Percentiles rank a stretch among this genome's conserved stretches.
phyloP scores from a whole-genome alignment of 2,113 vertebrate genomes.

The Ageneiosus marmoratus region DNA sequence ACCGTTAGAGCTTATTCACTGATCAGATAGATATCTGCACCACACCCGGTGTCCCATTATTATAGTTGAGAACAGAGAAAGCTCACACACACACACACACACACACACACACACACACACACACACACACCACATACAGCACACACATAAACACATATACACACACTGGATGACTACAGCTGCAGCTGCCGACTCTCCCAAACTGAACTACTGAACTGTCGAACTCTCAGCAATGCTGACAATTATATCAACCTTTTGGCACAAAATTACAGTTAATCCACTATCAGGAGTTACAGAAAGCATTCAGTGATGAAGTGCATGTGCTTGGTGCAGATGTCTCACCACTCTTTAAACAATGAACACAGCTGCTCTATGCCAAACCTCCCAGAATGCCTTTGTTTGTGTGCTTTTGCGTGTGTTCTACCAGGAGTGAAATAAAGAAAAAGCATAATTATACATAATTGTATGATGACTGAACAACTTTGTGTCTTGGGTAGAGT shows the following conservation, averaged over 20 bases:
- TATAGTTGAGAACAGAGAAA: background rate
- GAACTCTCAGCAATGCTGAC: background rate
- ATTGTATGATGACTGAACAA: background rate
- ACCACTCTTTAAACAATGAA: slow-evolving; percentile 18
- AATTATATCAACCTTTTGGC: slow-evolving; percentile 9
- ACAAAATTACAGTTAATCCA: background rate
- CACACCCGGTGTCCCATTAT: background rate
- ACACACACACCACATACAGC: background rate
- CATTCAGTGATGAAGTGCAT: slow-evolving; percentile 5
- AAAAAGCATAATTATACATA: background rate
- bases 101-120: slow-evolving; percentile 1
- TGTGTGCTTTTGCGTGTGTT: background rate
- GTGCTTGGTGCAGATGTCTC: slow-evolving; percentile 8
- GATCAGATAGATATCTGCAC: background rate
- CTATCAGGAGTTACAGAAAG: slow-evolving; percentile 12
- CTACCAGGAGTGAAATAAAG: background rate
- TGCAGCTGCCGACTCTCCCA: slow-evolving; percentile 19
- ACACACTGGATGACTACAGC: background rate
- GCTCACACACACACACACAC: background rate
- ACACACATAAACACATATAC: background rate
- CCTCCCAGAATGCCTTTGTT: background rate
- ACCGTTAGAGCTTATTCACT: background rate
- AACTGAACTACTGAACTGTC: slow-evolving; percentile 7
- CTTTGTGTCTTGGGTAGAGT: background rate
- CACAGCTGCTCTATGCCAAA: slow-evolving; percentile 12